Evolutionary conservation across 2,113 vertebrate genomes (phyloP).

Genomic region (Pelodiscus sinensis): DNA sequence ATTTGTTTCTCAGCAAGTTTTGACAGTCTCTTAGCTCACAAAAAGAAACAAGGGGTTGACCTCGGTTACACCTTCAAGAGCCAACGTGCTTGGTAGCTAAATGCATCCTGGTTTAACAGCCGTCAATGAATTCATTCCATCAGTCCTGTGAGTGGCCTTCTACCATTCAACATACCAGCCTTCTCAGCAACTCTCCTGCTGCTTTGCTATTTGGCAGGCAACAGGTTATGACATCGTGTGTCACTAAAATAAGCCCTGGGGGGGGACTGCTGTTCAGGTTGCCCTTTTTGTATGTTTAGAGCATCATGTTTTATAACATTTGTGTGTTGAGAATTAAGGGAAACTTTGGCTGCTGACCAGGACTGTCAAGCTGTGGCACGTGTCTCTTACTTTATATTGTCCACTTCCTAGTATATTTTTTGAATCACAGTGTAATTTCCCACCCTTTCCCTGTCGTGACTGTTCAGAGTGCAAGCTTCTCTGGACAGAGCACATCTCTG

Average conservation of each 20-base stretch:
- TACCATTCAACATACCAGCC: not conserved
- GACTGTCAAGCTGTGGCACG: not conserved
- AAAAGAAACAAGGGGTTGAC: not conserved
- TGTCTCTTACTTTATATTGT: not conserved
- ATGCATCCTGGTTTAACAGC: not conserved
- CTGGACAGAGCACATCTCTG: not conserved
- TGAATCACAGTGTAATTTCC: not conserved
- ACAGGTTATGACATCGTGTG: not conserved
- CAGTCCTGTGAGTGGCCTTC: not conserved
- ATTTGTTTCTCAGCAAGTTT: not conserved
- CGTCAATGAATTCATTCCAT: not conserved
- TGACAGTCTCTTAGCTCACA: not conserved
- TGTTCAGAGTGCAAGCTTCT: not conserved
- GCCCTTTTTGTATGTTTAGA: not conserved
- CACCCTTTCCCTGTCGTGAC: not conserved
- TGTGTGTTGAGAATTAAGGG: not conserved
- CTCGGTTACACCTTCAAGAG: not conserved
- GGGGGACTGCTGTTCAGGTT: not conserved
- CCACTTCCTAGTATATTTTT: fast-evolving
- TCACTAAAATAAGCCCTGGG: not conserved
- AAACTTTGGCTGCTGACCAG: fast-evolving
- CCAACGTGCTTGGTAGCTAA: not conserved
- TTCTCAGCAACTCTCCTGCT: not conserved
- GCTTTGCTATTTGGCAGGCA: not conserved
- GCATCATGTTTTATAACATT: not conserved